Conservation (phyloP, 2,888 invertebrate genomes). For the Papilio gigon region DNA sequence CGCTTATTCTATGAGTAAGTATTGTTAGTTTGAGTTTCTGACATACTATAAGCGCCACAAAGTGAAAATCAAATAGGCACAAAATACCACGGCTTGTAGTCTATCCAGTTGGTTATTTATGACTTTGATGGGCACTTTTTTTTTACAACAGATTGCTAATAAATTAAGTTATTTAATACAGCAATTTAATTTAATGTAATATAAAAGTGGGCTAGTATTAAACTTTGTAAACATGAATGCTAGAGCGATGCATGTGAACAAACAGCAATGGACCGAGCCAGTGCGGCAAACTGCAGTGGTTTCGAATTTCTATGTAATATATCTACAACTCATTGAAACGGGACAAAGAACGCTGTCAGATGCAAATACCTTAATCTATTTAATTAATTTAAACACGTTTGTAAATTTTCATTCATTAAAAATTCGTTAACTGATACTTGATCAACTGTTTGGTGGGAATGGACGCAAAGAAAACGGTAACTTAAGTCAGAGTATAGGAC, state of each 20-base stretch:
- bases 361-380: background rate
- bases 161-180: background rate
- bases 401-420: no score
- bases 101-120: no score
- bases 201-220: background rate
- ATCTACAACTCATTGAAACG: background rate
- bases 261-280: constrained; percentile 1
- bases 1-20: no score
- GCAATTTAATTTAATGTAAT: background rate
- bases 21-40: no score
- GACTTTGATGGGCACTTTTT: no score
- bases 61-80: no score
- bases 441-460: no score
- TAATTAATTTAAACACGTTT: background rate
- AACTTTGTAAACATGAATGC: background rate
- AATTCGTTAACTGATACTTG: no score
- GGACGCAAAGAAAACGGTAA: no score
- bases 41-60: no score
- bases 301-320: constrained; percentile 11
- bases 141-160: background rate
- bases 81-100: no score
- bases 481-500: no score
- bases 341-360: constrained; percentile 22
- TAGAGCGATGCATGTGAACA: background rate
- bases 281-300: constrained; percentile 29